These are phyloP conservation scores for Erynnis tages DNA, from an alignment of 2,888 invertebrate genomes.

Conservation along the genomic window DNA sequence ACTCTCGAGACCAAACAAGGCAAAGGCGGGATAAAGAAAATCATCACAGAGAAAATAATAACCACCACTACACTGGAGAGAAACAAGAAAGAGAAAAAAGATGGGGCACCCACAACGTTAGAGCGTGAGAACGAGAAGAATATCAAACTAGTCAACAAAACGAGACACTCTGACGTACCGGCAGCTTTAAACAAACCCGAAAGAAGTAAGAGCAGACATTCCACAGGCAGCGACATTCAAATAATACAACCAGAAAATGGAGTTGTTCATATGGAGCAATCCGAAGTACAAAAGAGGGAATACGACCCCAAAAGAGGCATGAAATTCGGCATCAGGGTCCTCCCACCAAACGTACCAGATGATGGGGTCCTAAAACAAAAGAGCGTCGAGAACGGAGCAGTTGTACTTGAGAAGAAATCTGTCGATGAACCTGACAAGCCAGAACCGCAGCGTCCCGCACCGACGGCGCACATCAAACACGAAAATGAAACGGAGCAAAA, in stretches of 20 bases:
- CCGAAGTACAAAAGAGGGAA: conserved; percentile 79
- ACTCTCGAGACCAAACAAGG: conserved; percentile 73
- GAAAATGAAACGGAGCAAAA: conserved; percentile 73
- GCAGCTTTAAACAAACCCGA: conserved; percentile 61
- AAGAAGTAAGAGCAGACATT: conserved; percentile 62
- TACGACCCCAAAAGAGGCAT: conserved; percentile 80
- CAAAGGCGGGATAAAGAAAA: conserved; percentile 74
- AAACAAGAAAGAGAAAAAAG: conserved; percentile 72
- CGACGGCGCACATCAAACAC: conserved; percentile 69
- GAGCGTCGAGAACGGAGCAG: conserved; percentile 64
- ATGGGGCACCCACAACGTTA: conserved; percentile 57
- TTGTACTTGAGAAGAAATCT: conserved; percentile 58
- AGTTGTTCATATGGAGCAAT: conserved; percentile 63
- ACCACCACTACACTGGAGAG: conserved; percentile 71
- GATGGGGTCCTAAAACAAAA: conserved; percentile 75
- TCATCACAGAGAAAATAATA: conserved; percentile 73
- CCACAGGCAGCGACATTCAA: conserved; percentile 64
- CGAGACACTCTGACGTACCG: conserved; percentile 60
- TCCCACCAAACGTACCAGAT: conserved; percentile 81
- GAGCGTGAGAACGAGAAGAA: conserved; percentile 78
- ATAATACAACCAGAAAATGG: conserved; percentile 71
- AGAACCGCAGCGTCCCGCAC: conserved; percentile 57
- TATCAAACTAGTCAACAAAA: conserved; percentile 61
- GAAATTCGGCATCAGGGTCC: conserved; percentile 86
- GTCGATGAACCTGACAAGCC: conserved; percentile 70